A percentile compares a stretch with the other conserved stretches of the same genome.
These are phyloP conservation scores for Conus betulinus DNA, from an alignment of 1,140 invertebrate genomes.

Conservation along the genomic window DNA sequence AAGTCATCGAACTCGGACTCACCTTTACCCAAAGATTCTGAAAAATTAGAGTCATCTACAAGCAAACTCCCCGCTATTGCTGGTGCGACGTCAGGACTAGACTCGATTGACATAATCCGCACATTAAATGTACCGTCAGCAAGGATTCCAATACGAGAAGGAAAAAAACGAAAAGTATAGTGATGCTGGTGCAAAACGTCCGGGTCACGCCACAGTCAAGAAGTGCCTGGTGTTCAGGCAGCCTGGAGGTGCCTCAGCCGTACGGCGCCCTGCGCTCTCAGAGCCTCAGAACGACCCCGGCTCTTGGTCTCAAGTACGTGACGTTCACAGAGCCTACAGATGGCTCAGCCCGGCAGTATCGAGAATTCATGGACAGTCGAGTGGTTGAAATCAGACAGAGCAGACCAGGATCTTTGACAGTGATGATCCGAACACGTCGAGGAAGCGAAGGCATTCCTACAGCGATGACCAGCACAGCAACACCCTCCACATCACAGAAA, in stretches of 20 bases:
- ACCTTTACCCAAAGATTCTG: not conserved
- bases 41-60: not conserved
- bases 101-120: no score
- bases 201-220: no score
- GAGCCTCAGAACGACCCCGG: not conserved
- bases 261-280: no score
- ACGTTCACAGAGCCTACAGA: not conserved
- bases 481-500: not conserved
- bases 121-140: no score
- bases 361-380: not conserved
- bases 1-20: not conserved
- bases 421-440: not conserved
- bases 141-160: no score
- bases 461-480: not conserved
- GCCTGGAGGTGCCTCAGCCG: not conserved
- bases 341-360: not conserved
- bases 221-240: no score
- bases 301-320: not conserved
- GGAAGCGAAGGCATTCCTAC: not conserved
- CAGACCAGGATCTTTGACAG: not conserved
- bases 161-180: no score
- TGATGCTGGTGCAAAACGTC: no score
- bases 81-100: no score
- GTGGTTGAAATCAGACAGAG: conserved; percentile 2
- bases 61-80: not conserved